Evolutionary conservation across 1,140 invertebrate species (phyloP).

Genomic region (Orchesella cincta): DNA sequence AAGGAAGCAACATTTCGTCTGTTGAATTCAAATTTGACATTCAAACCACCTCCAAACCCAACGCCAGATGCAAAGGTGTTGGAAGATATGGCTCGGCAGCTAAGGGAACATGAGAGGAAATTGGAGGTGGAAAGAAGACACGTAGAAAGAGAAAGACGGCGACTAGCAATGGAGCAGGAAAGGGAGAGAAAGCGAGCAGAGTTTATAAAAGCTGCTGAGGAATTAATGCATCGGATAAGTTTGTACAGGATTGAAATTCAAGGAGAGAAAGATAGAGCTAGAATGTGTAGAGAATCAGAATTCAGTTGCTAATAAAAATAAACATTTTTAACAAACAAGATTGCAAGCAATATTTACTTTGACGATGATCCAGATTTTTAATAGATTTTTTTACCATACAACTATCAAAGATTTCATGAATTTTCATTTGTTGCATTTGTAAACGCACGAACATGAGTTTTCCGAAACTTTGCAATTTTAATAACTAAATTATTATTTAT

Average conservation of each 20-base stretch:
- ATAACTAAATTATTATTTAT: background rate
- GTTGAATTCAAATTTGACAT: background rate
- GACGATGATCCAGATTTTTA: too few relatives aligned
- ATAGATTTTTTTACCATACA: too few relatives aligned
- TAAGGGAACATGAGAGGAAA: background rate
- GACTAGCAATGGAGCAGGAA: slow-evolving; percentile 2
- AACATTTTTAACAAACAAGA: too few relatives aligned
- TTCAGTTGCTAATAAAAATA: too few relatives aligned
- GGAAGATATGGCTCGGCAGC: background rate
- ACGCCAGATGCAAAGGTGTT: background rate
- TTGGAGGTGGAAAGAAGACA: background rate
- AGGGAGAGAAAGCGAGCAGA: background rate
- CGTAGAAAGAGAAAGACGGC: too few relatives aligned
- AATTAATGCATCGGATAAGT: too few relatives aligned
- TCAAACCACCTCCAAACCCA: background rate
- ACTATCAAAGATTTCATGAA: background rate
- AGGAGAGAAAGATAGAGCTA: too few relatives aligned
- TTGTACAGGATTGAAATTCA: too few relatives aligned
- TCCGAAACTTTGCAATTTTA: background rate
- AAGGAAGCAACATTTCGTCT: background rate
- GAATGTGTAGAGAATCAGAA: background rate
- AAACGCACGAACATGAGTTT: background rate
- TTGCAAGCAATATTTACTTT: too few relatives aligned
- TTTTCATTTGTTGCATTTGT: background rate
- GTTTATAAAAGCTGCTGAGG: too few relatives aligned